These are phyloP conservation scores for Labroides dimidiatus DNA, from an alignment of 2,797 vertebrate species.

Conservation along the genomic window DNA sequence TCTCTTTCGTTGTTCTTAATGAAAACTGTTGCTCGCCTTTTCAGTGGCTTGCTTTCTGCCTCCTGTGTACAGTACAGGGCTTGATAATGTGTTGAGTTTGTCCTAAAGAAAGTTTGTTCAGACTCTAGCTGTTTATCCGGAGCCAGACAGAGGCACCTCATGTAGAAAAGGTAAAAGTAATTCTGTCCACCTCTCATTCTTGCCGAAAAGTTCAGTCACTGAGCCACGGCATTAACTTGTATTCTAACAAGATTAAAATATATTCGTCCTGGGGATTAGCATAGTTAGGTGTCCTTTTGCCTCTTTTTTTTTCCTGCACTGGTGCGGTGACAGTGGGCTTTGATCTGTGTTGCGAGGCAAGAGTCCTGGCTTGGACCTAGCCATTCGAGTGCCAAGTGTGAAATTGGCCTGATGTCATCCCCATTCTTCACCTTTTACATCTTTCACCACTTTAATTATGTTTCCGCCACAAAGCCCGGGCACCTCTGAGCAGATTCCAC, in stretches of 20 bases:
- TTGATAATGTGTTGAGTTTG: slow-evolving; percentile 60
- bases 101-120: slow-evolving; percentile 70
- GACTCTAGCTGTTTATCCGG: slow-evolving; percentile 84
- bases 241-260: slow-evolving; percentile 99
- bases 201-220: slow-evolving; percentile 92
- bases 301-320: slow-evolving; percentile 91
- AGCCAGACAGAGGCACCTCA: slow-evolving; percentile 89
- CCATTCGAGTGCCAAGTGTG: slow-evolving; percentile 98
- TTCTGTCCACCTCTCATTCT: slow-evolving; percentile 85
- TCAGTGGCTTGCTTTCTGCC: slow-evolving; percentile 53
- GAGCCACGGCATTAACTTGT: slow-evolving; percentile 99
- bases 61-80: slow-evolving; percentile 66
- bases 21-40: slow-evolving; percentile 76
- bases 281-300: slow-evolving; percentile 95
- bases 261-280: slow-evolving; percentile 99
- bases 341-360: slow-evolving; percentile 98
- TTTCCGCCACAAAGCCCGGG: slow-evolving; percentile 97
- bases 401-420: slow-evolving; percentile 99
- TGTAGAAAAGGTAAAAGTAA: slow-evolving; percentile 88
- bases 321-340: slow-evolving; percentile 94
- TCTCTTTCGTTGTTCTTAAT: slow-evolving; percentile 70
- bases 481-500: slow-evolving; percentile 97
- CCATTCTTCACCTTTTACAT: slow-evolving; percentile 96
- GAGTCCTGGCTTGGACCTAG: slow-evolving; percentile 93
- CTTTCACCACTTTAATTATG: slow-evolving; percentile 99